Evolutionary conservation across 37 sponge, comb jelly and placozoan species (phyloP).

Genomic region (Theonella swinhoei): DNA sequence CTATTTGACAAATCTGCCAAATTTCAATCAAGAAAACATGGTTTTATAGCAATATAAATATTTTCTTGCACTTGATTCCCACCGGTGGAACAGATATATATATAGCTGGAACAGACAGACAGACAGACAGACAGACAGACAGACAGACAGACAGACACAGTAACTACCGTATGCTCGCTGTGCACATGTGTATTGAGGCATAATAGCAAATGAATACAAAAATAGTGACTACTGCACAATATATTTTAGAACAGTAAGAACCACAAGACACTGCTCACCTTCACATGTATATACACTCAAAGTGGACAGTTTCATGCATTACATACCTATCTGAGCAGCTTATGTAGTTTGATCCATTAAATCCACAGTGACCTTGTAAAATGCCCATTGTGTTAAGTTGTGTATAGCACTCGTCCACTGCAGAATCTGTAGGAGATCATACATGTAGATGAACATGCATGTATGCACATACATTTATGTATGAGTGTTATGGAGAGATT

Average conservation of each 20-base stretch:
- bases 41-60: no score
- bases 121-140: no score
- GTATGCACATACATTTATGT: neutral
- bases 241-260: neutral
- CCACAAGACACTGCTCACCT: neutral
- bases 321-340: neutral
- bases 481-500: no score
- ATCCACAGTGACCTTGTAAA: constrained; percentile 65
- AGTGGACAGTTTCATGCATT: neutral
- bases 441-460: neutral
- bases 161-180: no score
- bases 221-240: neutral
- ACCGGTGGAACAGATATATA: no score
- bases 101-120: no score
- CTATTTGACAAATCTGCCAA: no score
- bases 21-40: no score
- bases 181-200: no score
- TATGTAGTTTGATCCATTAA: neutral
- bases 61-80: no score
- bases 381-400: constrained; percentile 19
- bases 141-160: no score
- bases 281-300: neutral
- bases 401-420: constrained; percentile 16
- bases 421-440: neutral
- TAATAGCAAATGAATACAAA: neutral